phyloP scores from a whole-genome alignment of 2,797 vertebrate genomes.

The Rhodeus uyekii region DNA sequence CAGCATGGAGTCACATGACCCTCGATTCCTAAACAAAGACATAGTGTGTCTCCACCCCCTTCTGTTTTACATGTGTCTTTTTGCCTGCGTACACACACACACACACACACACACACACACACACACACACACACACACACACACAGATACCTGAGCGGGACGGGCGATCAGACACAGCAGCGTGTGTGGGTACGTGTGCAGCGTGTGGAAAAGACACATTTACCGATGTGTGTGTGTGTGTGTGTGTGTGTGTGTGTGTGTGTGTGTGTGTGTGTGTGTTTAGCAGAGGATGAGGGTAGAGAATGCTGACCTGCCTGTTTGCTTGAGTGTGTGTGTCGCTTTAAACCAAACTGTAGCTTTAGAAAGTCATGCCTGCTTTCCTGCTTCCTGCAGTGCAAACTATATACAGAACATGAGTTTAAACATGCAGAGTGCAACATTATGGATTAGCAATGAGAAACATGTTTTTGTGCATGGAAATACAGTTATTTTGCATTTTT shows the following conservation, averaged over 20 bases:
- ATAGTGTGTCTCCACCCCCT: conserved; percentile 59
- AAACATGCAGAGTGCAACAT: no score
- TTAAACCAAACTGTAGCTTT: conserved; percentile 16
- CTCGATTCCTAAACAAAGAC: conserved; percentile 82
- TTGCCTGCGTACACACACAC: background rate
- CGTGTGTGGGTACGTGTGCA: conserved; percentile 9
- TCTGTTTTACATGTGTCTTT: background rate
- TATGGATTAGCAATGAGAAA: background rate
- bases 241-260: conserved; percentile 5
- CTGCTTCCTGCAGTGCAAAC: background rate
- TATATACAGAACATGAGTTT: no score
- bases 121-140: conserved; percentile 15
- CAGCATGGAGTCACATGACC: conserved; percentile 76
- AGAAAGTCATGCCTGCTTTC: background rate
- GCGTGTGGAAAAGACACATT: conserved; percentile 26
- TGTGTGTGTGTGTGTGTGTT: conserved; percentile 5
- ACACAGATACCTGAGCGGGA: conserved; percentile 22
- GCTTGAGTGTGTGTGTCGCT: background rate
- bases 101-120: no score
- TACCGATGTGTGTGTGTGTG: conserved; percentile 26
- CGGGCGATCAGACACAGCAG: conserved; percentile 17
- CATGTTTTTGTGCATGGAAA: background rate
- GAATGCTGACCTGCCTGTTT: conserved; percentile 29
- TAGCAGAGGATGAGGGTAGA: background rate
- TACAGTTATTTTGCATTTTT: background rate